Evolutionary conservation across 2,797 vertebrate species (phyloP).

Genomic region (Syngnathus rostellatus): DNA sequence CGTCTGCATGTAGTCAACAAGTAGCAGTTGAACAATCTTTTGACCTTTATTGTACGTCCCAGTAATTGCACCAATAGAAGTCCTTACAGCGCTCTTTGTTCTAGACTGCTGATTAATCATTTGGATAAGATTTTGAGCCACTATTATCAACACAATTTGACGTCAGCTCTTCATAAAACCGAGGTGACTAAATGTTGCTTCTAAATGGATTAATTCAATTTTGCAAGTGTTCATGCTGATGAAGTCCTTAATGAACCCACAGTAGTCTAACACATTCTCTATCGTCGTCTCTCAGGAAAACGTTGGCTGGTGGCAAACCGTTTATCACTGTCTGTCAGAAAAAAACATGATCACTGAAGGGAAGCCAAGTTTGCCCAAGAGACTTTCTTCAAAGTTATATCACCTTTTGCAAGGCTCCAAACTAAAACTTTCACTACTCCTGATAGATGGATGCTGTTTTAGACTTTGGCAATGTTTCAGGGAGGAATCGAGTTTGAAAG

Average conservation of each 20-base stretch:
- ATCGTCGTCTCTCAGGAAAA: conserved; percentile 39
- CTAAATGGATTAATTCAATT: background rate
- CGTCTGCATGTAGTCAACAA: no score
- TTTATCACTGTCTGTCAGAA: conserved; percentile 52
- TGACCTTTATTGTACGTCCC: background rate
- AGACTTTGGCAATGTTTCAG: conserved; percentile 4
- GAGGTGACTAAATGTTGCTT: background rate
- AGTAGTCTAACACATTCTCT: conserved; percentile 11
- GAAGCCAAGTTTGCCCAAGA: conserved; percentile 27
- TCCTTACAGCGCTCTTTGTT: background rate
- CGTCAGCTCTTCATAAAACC: background rate
- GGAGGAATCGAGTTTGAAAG: background rate
- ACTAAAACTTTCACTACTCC: conserved; percentile 17
- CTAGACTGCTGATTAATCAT: background rate
- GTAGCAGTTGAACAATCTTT: no score
- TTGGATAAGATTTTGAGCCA: background rate
- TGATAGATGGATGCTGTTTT: background rate
- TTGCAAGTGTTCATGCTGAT: background rate
- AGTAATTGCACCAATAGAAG: background rate
- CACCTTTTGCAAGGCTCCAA: conserved; percentile 33
- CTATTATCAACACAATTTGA: background rate
- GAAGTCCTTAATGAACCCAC: conserved; percentile 3
- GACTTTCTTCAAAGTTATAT: conserved; percentile 23
- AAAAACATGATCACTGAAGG: conserved; percentile 43
- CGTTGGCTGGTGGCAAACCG: conserved; percentile 7